phyloP scores from a whole-genome alignment of 2,797 vertebrate genomes.

The Eleutherodactylus coqui region DNA sequence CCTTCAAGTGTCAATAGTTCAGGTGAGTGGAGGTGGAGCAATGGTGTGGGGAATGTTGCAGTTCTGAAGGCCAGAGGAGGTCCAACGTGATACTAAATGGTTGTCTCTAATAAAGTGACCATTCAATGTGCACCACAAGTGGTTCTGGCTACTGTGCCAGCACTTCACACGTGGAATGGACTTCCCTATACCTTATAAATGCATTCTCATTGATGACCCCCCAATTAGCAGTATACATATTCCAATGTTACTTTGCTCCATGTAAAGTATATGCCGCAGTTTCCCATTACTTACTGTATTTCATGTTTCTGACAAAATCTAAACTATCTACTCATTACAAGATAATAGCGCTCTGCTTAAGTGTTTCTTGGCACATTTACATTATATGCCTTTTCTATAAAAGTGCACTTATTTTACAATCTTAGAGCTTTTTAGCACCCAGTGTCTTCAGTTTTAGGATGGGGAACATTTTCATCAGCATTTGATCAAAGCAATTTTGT shows the following conservation, averaged over 20 bases:
- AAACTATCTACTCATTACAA: constrained; percentile 21
- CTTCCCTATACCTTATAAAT: too few species aligned
- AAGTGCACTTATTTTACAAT: constrained; percentile 26
- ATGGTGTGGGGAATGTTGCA: too few species aligned
- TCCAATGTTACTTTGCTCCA: neutral
- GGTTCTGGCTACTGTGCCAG: too few species aligned
- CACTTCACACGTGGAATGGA: too few species aligned
- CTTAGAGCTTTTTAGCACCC: constrained; percentile 12
- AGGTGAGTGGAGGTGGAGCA: too few species aligned
- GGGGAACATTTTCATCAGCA: neutral
- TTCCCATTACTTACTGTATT: neutral
- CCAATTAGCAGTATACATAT: neutral
- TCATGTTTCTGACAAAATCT: neutral
- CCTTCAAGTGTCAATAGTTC: too few species aligned
- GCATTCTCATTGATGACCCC: neutral
- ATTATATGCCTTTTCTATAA: constrained; percentile 33
- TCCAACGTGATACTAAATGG: too few species aligned
- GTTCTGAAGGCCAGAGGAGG: too few species aligned
- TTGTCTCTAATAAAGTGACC: too few species aligned
- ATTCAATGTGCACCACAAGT: too few species aligned
- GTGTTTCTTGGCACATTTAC: constrained; percentile 41
- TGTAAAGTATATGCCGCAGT: neutral
- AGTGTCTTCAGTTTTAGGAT: neutral
- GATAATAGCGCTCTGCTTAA: constrained; percentile 29
- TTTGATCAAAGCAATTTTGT: constrained; percentile 20